Base-by-base conservation (phyloP, 1,140 invertebrate species). In the Microplitis mediator region DNA sequence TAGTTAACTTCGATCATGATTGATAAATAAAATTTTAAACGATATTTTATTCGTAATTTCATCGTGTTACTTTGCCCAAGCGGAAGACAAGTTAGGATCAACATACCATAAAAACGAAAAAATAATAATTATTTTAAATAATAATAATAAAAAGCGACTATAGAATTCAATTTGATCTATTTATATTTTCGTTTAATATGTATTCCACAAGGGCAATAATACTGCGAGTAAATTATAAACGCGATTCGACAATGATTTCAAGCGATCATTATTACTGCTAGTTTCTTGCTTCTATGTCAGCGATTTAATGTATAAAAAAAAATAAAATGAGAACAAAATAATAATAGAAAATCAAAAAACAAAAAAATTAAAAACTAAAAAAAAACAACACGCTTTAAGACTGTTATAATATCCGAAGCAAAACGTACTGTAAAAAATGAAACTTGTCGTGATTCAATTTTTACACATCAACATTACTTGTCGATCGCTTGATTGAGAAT, bases 401-500 rank as follows among this genome's bases (percentile, higher is more conserved):
- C n/a, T 58, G 6, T 13, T 32, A 54, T 54, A 34, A 68, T 23
- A 36, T 69, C 36, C 54, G 39, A 54, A 65, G 34, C 35, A 50
- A 36, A 60, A 56, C 14, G 35, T 69, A 58, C 23, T 23, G n/a
- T 32, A 45, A 45, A 61, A 72, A 74, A 52, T 13, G 60, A 67
- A 72, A 69, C 14, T 72, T 32, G 31, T 56, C 58, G 65, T 71
- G 75, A 76, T 67, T 61, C 32, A 73, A 77, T 36, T 23, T 23
- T 67, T 11, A 67, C 39, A 13, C 31, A 54, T 67, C 63, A 13
- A 50, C 9, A 60, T 83, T 86, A 87, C 79, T 87, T 87, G 69
- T 87, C 85, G 60, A 86, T 79, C 67, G 79, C 76, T 75, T 85
- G 83, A 73, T 87, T 86, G 58, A 86, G 81, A n/a, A 87, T 81